phyloP scores from a whole-genome alignment of 2,888 invertebrate genomes.

The Campoplex nolae region DNA sequence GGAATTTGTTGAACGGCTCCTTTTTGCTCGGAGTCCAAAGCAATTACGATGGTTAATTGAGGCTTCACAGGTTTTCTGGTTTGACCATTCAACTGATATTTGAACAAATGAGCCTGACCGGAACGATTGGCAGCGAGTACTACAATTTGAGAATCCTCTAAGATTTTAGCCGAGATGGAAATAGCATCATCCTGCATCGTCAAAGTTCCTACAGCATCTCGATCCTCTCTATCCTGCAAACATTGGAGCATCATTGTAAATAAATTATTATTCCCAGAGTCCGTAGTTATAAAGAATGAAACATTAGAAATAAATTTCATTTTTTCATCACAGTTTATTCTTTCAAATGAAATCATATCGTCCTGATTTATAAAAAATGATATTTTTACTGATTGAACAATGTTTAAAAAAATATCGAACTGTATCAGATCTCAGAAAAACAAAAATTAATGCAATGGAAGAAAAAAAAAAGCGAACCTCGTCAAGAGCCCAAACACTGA shows the following conservation, averaged over 20 bases:
- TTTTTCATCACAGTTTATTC: background rate
- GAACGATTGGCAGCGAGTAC: constrained; percentile 89
- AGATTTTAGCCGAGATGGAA: constrained; percentile 85
- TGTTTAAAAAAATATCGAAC: no score
- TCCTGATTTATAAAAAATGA: background rate
- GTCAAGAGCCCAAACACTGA: constrained; percentile 85
- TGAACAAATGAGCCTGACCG: constrained; percentile 92
- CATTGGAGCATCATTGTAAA: background rate
- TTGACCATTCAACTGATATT: constrained; percentile 91
- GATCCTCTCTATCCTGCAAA: constrained; percentile 83
- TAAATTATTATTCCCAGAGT: background rate
- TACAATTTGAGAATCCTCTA: constrained; percentile 85
- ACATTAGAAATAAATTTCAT: background rate
- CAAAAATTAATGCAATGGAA: background rate
- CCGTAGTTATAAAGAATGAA: background rate
- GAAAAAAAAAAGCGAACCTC: constrained; percentile 74
- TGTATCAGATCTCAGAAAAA: no score
- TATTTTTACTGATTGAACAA: no score
- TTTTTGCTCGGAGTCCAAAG: constrained; percentile 85
- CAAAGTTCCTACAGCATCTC: constrained; percentile 86
- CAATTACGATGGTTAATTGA: constrained; percentile 87
- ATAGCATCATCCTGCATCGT: constrained; percentile 90
- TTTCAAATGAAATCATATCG: background rate
- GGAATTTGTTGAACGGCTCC: constrained; percentile 86
- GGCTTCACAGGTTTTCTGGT: constrained; percentile 88